A percentile compares a stretch with the other conserved stretches of the same genome.
Conservation (phyloP, 2,888 invertebrate species). For the Patella depressa region DNA sequence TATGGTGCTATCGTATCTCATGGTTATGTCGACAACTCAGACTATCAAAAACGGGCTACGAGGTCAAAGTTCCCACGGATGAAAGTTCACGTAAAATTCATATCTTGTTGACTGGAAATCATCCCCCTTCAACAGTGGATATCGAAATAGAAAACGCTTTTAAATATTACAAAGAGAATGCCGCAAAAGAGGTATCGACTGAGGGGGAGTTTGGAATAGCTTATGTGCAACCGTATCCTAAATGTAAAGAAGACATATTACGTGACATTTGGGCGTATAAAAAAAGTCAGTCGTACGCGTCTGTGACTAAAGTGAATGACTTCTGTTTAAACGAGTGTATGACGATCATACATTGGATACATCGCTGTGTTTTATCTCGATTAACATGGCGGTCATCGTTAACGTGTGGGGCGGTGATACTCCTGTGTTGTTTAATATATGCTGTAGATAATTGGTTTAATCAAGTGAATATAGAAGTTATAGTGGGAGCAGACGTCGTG, state of each 20-base stretch:
- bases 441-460: constrained; percentile 38
- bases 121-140: constrained; percentile 39
- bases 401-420: constrained; percentile 7
- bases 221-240: constrained; percentile 53
- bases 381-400: constrained; percentile 34
- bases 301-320: background rate
- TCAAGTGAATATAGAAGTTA: constrained; percentile 33
- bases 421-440: constrained; percentile 38
- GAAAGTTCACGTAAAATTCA: constrained; percentile 56
- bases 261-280: constrained; percentile 57
- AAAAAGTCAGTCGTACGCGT: constrained; percentile 30
- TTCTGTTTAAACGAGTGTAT: constrained; percentile 3
- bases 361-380: constrained; percentile 31
- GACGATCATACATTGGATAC: constrained; percentile 20
- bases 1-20: constrained; percentile 55
- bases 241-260: constrained; percentile 58
- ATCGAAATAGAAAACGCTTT: constrained; percentile 48
- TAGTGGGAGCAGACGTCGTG: constrained; percentile 41
- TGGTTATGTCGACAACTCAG: constrained; percentile 51
- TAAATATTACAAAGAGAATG: constrained; percentile 48
- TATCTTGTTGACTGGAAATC: constrained; percentile 57
- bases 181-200: constrained; percentile 48
- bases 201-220: constrained; percentile 51
- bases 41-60: constrained; percentile 51
- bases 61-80: constrained; percentile 58